A percentile compares a stretch with the other conserved stretches of the same genome.
phyloP scores from a whole-genome alignment of 2,888 invertebrate genomes.

The Eilema griseolum region DNA sequence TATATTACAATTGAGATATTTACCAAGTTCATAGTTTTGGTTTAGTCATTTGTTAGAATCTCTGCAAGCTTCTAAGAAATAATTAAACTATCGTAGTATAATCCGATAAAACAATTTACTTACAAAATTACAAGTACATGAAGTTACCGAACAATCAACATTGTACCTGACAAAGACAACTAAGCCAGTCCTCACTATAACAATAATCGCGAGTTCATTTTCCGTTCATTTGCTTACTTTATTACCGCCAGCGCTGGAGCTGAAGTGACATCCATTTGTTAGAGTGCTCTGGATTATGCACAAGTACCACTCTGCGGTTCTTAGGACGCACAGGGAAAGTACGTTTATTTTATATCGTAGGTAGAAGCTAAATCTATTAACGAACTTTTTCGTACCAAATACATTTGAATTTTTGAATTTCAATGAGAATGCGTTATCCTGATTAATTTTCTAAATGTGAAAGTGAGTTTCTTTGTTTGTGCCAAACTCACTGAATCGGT shows the following conservation, averaged over 20 bases:
- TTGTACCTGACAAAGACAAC: background rate
- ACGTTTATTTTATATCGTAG: conserved; percentile 40
- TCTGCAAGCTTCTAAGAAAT: too few species aligned
- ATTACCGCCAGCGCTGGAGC: conserved; percentile 29
- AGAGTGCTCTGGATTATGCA: conserved; percentile 51
- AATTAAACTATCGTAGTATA: too few species aligned
- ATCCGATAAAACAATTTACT: too few species aligned
- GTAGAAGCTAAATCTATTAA: conserved; percentile 2
- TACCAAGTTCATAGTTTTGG: background rate
- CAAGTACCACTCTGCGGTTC: conserved; percentile 44
- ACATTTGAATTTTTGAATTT: background rate
- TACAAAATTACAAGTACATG: background rate
- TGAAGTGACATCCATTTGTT: conserved; percentile 50
- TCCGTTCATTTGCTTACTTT: conserved; percentile 37
- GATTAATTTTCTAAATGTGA: background rate
- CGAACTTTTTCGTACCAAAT: background rate
- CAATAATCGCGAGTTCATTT: conserved; percentile 15
- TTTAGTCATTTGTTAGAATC: too few species aligned
- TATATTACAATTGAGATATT: background rate
- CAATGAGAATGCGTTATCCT: background rate
- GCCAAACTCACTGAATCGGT: background rate
- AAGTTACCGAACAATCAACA: background rate
- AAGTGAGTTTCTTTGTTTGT: background rate
- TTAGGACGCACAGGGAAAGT: conserved; percentile 39
- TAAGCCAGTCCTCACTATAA: background rate